A percentile compares a stretch with the other conserved stretches of the same genome.
phyloP scores from a whole-genome alignment of 2,888 invertebrate species.

The Phorcus lineatus region DNA sequence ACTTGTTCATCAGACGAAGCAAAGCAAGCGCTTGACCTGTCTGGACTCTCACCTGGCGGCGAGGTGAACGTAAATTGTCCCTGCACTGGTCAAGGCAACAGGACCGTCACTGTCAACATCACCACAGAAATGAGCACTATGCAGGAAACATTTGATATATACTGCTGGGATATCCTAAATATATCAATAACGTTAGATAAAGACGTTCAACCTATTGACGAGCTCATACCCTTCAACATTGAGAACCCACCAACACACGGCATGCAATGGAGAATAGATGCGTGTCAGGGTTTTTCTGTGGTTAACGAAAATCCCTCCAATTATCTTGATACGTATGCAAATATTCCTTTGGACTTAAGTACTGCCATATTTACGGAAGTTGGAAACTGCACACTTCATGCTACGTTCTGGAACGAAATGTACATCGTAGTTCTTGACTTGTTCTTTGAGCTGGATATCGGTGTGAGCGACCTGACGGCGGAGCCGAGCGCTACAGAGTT shows the following conservation, averaged over 20 bases:
- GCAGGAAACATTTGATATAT: not conserved
- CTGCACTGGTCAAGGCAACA: not conserved
- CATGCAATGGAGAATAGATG: not conserved
- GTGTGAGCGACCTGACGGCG: not conserved
- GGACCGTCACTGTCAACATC: constrained; percentile 6
- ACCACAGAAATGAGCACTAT: not conserved
- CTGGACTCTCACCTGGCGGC: not conserved
- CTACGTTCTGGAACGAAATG: constrained; percentile 16
- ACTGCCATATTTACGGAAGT: not conserved
- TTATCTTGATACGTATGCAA: not conserved
- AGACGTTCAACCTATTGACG: constrained; percentile 5
- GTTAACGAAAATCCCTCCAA: not conserved
- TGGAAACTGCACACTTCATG: constrained; percentile 12
- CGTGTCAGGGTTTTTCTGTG: not conserved
- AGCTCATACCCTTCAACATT: not conserved
- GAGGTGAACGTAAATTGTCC: not conserved
- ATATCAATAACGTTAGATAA: not conserved
- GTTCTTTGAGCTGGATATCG: not conserved
- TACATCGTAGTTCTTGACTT: constrained; percentile 8
- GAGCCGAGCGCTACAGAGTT: not conserved
- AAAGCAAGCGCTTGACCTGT: not conserved
- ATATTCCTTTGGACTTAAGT: not conserved
- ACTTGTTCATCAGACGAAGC: not conserved
- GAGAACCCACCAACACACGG: not conserved
- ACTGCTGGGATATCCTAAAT: constrained; percentile 14